Evolutionary conservation across 2,888 invertebrate species (phyloP), one percentile per base, ranked within the genome.

Genomic region (Tetranychus piercei): DNA sequence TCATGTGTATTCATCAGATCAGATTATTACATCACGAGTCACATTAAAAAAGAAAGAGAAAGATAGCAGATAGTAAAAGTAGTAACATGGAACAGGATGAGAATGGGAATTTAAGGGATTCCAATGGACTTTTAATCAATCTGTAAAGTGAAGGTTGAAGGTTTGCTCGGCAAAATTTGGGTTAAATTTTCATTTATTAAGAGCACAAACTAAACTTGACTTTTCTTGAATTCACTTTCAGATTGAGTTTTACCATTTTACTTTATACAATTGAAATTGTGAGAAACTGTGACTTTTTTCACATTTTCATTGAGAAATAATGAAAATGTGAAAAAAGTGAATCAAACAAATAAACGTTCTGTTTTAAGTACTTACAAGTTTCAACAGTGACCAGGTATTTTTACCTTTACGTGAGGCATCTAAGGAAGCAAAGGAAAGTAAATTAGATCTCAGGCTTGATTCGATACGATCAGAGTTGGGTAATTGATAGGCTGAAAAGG

Each of bases 381-480:
- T 81, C 45, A 84, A 79, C n/a, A 84, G 80, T 20, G 83, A 84
- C 82, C 83, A 83, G 9, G 83, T 82, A 76, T 82, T 82, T 77
- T 83, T 82, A 64, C 81, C 81, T 79, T 84, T 83, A 76, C 83
- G 80, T 9, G 80, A 79, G 22, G 81, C 79, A 78, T 82, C 82
- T 83, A 80, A 75, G 34, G 69, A 18, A 69, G 69, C 11, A 69
- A 23, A 69, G 20, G n/a, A 71, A 20, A n/a, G 44, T 71, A 44
- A n/a, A 43, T 71, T 71, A 18, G 55, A 55, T 55, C 55, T 55
- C 7, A 55, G 55, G 55, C 55, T 55, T 55, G 55, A 55, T 55
- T 55, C 55, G 15, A 55, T 55, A 2, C 55, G 55, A 15, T 55
- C 55, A 15, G 55, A 55, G 15, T 55, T 55, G 55, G 55, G 55